phyloP scores from a whole-genome alignment of 2,888 invertebrate genomes.

The Yponomeuta plumbellus region DNA sequence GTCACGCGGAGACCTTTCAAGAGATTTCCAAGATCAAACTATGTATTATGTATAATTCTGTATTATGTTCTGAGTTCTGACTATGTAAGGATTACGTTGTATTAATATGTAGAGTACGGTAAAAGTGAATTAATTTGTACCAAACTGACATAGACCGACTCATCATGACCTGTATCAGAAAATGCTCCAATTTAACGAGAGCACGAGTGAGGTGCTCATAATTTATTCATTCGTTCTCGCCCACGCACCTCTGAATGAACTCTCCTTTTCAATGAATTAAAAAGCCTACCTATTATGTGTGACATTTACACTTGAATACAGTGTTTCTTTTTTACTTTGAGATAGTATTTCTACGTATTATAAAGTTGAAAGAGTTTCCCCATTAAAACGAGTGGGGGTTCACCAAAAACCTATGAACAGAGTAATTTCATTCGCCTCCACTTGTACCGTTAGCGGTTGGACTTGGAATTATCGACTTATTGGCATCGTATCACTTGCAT shows the following conservation, averaged over 20 bases:
- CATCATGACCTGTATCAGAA: conserved; percentile 7
- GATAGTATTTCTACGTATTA: background rate
- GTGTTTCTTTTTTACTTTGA: background rate
- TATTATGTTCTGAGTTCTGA: no score
- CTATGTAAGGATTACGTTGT: background rate
- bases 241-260: conserved; percentile 12
- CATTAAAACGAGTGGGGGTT: background rate
- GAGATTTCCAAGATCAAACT: no score
- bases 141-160: background rate
- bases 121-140: background rate
- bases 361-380: background rate
- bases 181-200: background rate
- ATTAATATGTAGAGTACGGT: background rate
- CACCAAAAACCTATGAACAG: background rate
- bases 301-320: background rate
- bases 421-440: background rate
- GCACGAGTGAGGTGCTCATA: conserved; percentile 4
- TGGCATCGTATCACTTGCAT: conserved; percentile 5
- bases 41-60: no score
- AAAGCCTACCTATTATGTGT: background rate
- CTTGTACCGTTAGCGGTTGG: conserved; percentile 1
- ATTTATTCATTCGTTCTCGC: conserved; percentile 12
- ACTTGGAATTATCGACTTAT: conserved; percentile 3
- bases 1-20: no score
- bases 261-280: conserved; percentile 3